A percentile compares a stretch with the other conserved stretches of the same genome.
Conservation (phyloP, 2,113 vertebrate species). For the Carollia perspicillata region DNA sequence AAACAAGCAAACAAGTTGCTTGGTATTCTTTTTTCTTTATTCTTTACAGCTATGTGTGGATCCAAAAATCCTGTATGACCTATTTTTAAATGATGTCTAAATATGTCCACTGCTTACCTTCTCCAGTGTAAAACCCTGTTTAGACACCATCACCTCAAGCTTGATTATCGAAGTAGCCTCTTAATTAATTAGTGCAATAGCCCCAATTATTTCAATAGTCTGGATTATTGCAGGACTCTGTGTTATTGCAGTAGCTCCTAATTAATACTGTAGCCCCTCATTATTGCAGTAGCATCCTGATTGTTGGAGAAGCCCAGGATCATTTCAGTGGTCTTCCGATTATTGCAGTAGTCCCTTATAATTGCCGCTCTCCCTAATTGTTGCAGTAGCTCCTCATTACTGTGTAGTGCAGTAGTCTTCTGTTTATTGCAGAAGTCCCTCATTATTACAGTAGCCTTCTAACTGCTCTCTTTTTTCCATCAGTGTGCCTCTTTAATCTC, state of each 20-base stretch:
- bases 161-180: not conserved
- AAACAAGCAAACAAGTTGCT: not conserved
- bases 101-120: not conserved
- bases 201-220: not conserved
- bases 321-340: not conserved
- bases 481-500: not conserved
- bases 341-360: not conserved
- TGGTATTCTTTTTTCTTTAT: not conserved
- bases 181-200: not conserved
- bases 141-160: not conserved
- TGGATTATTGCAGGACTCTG: not conserved
- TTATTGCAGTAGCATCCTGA: not conserved
- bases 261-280: not conserved
- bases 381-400: not conserved
- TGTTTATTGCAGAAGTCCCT: not conserved
- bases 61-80: not conserved
- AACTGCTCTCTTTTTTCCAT: not conserved
- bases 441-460: not conserved
- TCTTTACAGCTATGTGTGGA: not conserved
- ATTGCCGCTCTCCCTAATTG: not conserved
- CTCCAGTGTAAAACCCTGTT: not conserved
- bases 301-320: not conserved
- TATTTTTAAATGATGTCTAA: not conserved
- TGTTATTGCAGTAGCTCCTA: not conserved
- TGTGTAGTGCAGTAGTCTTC: not conserved